Base-by-base conservation (phyloP, 2,888 invertebrate species). In the Drosophila bunnanda region DNA sequence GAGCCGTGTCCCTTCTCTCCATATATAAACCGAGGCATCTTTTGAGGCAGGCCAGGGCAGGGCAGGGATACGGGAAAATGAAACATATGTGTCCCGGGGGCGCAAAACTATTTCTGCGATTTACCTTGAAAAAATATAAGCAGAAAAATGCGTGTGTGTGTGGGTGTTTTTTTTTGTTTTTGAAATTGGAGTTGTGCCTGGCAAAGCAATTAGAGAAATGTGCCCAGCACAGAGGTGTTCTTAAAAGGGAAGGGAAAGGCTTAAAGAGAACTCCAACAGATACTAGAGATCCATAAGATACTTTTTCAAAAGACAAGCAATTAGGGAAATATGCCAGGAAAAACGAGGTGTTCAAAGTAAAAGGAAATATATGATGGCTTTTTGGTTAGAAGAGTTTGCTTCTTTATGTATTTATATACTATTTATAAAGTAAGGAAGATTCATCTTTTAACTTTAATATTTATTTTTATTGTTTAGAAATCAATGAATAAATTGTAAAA, bases 1-100 rank as follows among this genome's bases (percentile, higher is more conserved):
- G 89, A 89, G 84, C 82, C 85, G 79, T 89, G 85, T 84, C 89
- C 86, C 74, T 80, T 15, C n/a, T n/a, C 38, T 38, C 38, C n/a
- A n/a, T 36, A n/a, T 36, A 25, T 36, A 7, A 36, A 36, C 36
- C 38, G 30, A 52, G 20, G 50, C 20, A 52, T 46, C 39, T 36
- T 75, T 82, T 74, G n/a, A n/a, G 38, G n/a, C 38, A 17, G 38
- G 32, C 3, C 12, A 67, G 38, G 32, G 12, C 12, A 67, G 38
- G 32, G 54, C 44, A 60, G 17, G 43, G 34, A 28, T 12, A 38
- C 20, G 28, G 41, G 38, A 25, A 48, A 69, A 25, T 2, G 22
- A 48, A 69, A 79, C 60, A 71, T 74, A 70, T 69, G 74, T 69
- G 78, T 44, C 46, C 62, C 55, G 48, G 72, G 52, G 73, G 60